phyloP scores from a whole-genome alignment of 1,140 invertebrate genomes.

The Lordiphosa collinella region DNA sequence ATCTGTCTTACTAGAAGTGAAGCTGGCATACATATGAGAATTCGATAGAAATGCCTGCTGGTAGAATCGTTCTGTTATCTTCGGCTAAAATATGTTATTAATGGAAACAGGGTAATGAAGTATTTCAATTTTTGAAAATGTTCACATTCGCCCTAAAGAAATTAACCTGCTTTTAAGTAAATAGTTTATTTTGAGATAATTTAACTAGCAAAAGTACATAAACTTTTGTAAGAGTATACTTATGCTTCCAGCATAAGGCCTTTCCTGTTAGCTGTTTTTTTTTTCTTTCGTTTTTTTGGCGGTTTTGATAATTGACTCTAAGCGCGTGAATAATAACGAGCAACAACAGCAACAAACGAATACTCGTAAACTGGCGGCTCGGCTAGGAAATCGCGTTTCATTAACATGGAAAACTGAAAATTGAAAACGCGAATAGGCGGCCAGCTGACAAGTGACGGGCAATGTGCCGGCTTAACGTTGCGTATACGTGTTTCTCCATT shows the following conservation, averaged over 20 bases:
- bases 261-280: background rate
- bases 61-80: too few relatives aligned
- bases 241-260: background rate
- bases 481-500: conserved; percentile 48
- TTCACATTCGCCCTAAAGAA: too few relatives aligned
- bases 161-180: too few relatives aligned
- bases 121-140: too few relatives aligned
- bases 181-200: too few relatives aligned
- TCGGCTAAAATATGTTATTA: too few relatives aligned
- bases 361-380: conserved; percentile 18
- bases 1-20: too few relatives aligned
- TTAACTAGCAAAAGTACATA: too few relatives aligned
- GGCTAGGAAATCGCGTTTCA: conserved; percentile 73
- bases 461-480: conserved; percentile 36
- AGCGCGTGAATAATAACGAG: conserved; percentile 72
- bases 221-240: background rate
- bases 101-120: too few relatives aligned
- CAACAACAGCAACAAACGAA: conserved; percentile 36
- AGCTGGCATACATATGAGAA: too few relatives aligned
- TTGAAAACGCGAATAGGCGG: conserved; percentile 34
- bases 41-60: too few relatives aligned
- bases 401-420: conserved; percentile 65
- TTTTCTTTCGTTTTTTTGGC: conserved; percentile 12
- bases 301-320: conserved; percentile 67
- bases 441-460: conserved; percentile 46